Evolutionary conservation across 2,888 invertebrate genomes (phyloP).

Genomic region (Blastobasis lacticolella): DNA sequence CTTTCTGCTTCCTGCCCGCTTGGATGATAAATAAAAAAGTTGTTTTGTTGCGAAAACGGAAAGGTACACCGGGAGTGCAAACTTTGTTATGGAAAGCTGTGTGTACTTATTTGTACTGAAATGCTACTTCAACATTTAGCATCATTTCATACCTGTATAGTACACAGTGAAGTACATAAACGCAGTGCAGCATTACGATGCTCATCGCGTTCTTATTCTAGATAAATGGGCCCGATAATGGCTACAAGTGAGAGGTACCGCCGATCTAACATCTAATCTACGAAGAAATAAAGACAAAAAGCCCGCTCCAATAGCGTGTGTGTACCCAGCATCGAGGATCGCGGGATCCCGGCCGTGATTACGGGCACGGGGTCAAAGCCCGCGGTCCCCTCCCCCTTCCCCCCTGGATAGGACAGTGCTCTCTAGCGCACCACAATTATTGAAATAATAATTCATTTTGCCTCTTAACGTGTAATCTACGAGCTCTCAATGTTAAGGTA

Average conservation of each 20-base stretch:
- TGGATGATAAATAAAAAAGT: not conserved
- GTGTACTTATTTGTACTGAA: too few species aligned
- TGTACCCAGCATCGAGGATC: constrained; percentile 1
- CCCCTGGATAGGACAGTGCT: constrained; percentile 20
- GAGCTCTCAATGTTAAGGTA: constrained; percentile 15
- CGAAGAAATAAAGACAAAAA: not conserved
- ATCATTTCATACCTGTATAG: too few species aligned
- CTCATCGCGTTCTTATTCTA: too few species aligned
- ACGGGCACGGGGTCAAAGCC: constrained; percentile 49
- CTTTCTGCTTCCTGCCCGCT: not conserved
- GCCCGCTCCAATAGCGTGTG: not conserved
- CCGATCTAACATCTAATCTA: too few species aligned
- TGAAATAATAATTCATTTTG: constrained; percentile 10
- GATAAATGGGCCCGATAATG: too few species aligned
- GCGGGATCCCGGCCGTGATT: constrained; percentile 31
- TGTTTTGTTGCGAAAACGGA: too few species aligned
- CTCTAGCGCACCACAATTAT: constrained; percentile 23
- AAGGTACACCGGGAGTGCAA: too few species aligned
- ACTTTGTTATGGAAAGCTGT: too few species aligned
- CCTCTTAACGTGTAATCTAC: constrained; percentile 6
- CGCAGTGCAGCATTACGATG: too few species aligned
- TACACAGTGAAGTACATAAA: too few species aligned
- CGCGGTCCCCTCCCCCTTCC: constrained; percentile 5
- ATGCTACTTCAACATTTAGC: too few species aligned
- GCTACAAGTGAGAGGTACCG: too few species aligned